Evolutionary conservation across 2,113 vertebrate species (phyloP).

Genomic region (Connochaetes taurinus): DNA sequence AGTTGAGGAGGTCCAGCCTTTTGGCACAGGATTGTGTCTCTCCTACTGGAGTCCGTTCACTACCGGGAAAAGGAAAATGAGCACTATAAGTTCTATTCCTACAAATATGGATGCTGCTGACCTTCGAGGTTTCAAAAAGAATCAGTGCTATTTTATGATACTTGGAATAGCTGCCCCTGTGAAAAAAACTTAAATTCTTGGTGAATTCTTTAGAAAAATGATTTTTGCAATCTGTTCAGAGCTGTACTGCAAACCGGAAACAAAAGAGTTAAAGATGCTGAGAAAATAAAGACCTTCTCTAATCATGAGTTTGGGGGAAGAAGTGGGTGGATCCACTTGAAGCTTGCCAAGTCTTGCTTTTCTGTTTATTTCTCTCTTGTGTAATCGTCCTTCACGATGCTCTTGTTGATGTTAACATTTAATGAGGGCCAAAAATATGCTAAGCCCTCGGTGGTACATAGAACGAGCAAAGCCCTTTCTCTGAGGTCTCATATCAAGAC

Average conservation of each 20-base stretch:
- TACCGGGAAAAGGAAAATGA: not conserved
- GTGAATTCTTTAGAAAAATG: not conserved
- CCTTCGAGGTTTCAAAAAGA: slow-evolving; percentile 10
- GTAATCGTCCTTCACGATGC: not conserved
- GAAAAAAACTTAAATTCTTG: not conserved
- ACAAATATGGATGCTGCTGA: not conserved
- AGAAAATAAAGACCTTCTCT: not conserved
- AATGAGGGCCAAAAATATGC: slow-evolving; percentile 15
- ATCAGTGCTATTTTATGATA: slow-evolving; percentile 20
- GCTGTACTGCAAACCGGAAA: not conserved
- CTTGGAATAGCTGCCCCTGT: not conserved
- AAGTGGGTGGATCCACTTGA: not conserved
- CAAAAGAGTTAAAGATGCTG: slow-evolving; percentile 37
- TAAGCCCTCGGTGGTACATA: not conserved
- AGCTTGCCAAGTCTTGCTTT: not conserved
- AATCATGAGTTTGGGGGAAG: not conserved
- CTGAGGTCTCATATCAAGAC: not conserved
- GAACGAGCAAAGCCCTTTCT: not conserved
- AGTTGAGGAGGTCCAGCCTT: not conserved
- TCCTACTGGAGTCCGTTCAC: not conserved
- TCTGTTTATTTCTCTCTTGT: slow-evolving; percentile 32
- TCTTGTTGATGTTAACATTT: slow-evolving; percentile 24
- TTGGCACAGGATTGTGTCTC: not conserved
- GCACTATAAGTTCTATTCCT: not conserved
- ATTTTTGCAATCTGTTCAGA: not conserved